Base-by-base conservation (phyloP, 2,113 vertebrate species). In the Xiphorhynchus elegans region DNA sequence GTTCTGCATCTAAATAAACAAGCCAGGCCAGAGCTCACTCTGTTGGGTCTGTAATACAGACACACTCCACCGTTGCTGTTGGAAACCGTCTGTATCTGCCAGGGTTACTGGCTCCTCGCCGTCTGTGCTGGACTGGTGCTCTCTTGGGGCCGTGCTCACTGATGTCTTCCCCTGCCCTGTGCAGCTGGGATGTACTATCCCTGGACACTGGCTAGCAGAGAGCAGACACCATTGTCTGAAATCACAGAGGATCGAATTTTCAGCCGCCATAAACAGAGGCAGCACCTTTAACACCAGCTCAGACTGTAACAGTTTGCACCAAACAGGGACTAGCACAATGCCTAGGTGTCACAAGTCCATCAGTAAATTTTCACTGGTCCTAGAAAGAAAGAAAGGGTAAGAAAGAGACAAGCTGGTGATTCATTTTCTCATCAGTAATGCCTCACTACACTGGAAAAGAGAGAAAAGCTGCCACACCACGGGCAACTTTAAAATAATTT, bases 71-170 rank as follows among this genome's bases (percentile, higher is more conserved):
- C 17, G 10, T 0, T 37, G 50, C 46, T 89, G 31, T 42, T 58
- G 29, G 19, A 29, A 90, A 50, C 35, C 50, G 25, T 7, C 42
- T 55, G 28, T 47, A 2, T 29, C 52, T 85, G 66, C 52, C 44
- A n/a, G 60, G 33, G 20, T 28, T 56, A 0, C 50, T 40, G 82
- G 42, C 62, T 85, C 25, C 46, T 28, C 1, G 2, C 56, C 1
- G 0, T 31, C 31, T 25, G 3, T 69, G 64, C 46, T 47, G 24
- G 40, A 37, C 20, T 0, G 0, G 5, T 62, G 53, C 3, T 69
- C 14, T 35, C 56, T 9, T 6, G 7, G 21, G 66, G 37, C 11
- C 0, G 0, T 0, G 0, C 15, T 80, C 15, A 1, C 24, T 9
- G 40, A 16, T 55, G 20, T 10, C 35, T 60, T 50, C 47, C 1